Base-by-base conservation (phyloP, 2,797 vertebrate genomes). In the Sternarchorhynchus goeldii region DNA sequence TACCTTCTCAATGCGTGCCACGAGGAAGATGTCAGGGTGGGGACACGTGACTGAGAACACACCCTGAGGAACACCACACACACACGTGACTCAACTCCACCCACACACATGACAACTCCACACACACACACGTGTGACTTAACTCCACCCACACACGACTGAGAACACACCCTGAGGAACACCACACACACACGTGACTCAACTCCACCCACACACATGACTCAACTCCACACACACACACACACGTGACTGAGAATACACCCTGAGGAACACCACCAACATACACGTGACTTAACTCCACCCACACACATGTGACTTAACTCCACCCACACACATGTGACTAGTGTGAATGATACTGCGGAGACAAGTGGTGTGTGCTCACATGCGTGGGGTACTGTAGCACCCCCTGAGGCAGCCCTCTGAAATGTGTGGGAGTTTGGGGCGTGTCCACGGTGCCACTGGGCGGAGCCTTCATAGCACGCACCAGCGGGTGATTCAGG, bases 21-120 rank as follows among this genome's bases (percentile, higher is more conserved):
- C 95, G 0, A 99, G 92, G 88, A 98, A 99, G 90, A 99, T 97
- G 82, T 99, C 98, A 0, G 96, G 94, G 81, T 99, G 97, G 34
- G 98, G 98, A 87, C 96, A 98, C 0, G 94, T 97, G 83, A 99
- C 96, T 0, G 97, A 99, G 86, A 99, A 99, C 87, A 99, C 93
- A 55, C 95, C 97, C 92, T 98, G 83, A 79, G 41, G 71, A 45
- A 29, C 16, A 73, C 32, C 25, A 25, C 25, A 25, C 25, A 25
- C 5, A 66, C 71, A 67, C 14, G 34, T 68, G 20, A 71, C 20
- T 36, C 25, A 25, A 25, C 25, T 25, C 25, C 25, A 25, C 25
- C 25, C 25, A 25, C 25, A 25, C 1, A 25, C 25, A 25, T 25
- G 25, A 25, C 25, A 45, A 76, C 36, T 25, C 25, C 25, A 78